Percentiles rank a stretch among this genome's conserved stretches.
Evolutionary conservation across 1,140 invertebrate genomes (phyloP).

Genomic region (Musca domestica): DNA sequence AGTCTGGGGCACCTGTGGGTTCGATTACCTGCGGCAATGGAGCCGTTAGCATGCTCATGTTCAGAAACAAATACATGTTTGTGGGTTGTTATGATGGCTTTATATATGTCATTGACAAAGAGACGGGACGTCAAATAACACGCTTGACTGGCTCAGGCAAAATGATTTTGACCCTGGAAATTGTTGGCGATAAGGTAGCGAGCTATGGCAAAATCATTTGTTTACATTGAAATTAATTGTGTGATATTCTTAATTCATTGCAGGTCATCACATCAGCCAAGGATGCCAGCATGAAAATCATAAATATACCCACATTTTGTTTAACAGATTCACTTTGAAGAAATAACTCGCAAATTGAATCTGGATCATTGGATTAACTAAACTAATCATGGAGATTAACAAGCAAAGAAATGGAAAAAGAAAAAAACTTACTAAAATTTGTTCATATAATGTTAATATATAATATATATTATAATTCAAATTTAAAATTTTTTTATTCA

Average conservation of each 20-base stretch:
- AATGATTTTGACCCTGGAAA: constrained; percentile 64
- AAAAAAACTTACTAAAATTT: too few species aligned
- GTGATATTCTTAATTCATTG: neutral
- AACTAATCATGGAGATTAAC: too few species aligned
- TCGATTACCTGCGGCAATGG: constrained; percentile 64
- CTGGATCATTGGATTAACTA: too few species aligned
- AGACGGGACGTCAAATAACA: constrained; percentile 49
- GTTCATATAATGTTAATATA: too few species aligned
- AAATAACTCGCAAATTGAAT: neutral
- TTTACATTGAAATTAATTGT: neutral
- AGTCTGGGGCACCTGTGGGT: constrained; percentile 30
- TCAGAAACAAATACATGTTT: constrained; percentile 59
- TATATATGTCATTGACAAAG: constrained; percentile 65
- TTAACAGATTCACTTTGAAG: neutral
- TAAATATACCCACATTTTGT: constrained; percentile 36
- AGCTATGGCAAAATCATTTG: neutral
- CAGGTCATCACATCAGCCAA: constrained; percentile 48
- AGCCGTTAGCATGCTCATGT: constrained; percentile 64
- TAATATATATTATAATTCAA: too few species aligned
- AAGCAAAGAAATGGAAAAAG: too few species aligned
- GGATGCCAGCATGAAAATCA: constrained; percentile 41
- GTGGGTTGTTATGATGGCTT: constrained; percentile 70
- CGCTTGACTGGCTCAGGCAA: constrained; percentile 64
- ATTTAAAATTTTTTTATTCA: too few species aligned
- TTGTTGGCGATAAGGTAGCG: constrained; percentile 62